Evolutionary conservation across 2,113 vertebrate species (phyloP).

Genomic region (Sialia sialis): DNA sequence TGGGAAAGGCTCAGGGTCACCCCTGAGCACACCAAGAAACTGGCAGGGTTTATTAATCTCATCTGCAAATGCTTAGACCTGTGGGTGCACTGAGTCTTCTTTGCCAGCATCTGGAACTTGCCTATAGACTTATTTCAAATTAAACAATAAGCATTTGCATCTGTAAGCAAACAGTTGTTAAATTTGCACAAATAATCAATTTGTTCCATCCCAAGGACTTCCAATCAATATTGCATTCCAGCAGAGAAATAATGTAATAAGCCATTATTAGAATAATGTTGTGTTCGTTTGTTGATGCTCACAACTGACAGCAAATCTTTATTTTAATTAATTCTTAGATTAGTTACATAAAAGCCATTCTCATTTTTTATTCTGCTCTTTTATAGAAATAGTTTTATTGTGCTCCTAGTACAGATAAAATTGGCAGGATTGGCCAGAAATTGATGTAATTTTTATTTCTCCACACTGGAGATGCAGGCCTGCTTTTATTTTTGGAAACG

Average conservation of each 20-base stretch:
- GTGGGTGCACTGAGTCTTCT: fast-evolving
- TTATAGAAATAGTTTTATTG: background rate
- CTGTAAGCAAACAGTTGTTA: constrained; percentile 8
- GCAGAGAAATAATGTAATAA: constrained; percentile 40
- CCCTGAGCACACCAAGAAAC: fast-evolving
- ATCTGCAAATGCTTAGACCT: background rate
- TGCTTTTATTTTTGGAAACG: background rate
- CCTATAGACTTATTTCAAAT: background rate
- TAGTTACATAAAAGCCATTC: constrained; percentile 12
- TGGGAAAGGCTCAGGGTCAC: background rate
- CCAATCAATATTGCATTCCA: constrained; percentile 61
- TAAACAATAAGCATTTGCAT: background rate
- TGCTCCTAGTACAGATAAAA: background rate
- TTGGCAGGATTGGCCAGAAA: background rate
- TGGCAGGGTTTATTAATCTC: fast-evolving
- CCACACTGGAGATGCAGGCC: background rate
- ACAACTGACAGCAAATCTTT: constrained; percentile 41
- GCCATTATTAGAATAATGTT: constrained; percentile 50
- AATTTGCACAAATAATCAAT: constrained; percentile 47
- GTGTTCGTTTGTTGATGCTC: background rate
- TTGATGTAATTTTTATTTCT: background rate
- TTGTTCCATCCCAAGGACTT: constrained; percentile 51
- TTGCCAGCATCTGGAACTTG: background rate
- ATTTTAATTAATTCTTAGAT: constrained; percentile 49
- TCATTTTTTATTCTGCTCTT: background rate